Evolutionary conservation across 2,888 invertebrate species (phyloP), one percentile per base, ranked within the genome.

Genomic region (Campoletis raptor): DNA sequence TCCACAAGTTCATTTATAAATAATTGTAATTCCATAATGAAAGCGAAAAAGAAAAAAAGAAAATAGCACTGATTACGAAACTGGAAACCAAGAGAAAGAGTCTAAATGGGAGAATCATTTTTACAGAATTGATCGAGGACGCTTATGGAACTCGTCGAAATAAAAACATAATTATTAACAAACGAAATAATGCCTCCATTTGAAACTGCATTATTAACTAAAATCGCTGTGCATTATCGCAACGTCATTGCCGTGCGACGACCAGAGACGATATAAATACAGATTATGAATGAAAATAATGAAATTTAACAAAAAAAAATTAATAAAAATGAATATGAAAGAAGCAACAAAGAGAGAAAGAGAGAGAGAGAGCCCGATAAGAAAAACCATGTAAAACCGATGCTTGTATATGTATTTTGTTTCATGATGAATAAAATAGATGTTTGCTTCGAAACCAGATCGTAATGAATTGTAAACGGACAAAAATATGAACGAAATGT

Each of bases 371-470:
- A 83, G 57, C 81, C 85, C 87, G 69, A 88, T 78, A 81, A 85
- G 85, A 88, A 61, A 61, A 61, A 88, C 87, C 91, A 91, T 90
- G 90, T 89, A 89, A 61, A 91, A 92, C 91, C 90, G 91, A 91
- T 91, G 92, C 92, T 93, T 93, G 93, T 93, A 92, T 92, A 93
- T 93, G 92, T 91, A 88, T 92, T 91, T 89, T 90, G 91, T 93
- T 92, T 92, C 91, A 90, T 91, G 89, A 90, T 92, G 88, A 93
- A 92, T 92, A 92, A 93, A 93, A 91, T 93, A 93, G 92, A 87
- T 89, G 89, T 92, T 92, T 92, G 92, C 90, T 91, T 92, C 91
- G 90, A 92, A 92, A 87, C 88, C 61, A 83, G 88, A 91, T 81
- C 54, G 83, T 90, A 91, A 90, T 91, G 88, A 90, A 90, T 90